Percentiles rank a stretch among this genome's conserved stretches.
Conservation (phyloP, 2,113 vertebrate species). For the Penelope pileata region DNA sequence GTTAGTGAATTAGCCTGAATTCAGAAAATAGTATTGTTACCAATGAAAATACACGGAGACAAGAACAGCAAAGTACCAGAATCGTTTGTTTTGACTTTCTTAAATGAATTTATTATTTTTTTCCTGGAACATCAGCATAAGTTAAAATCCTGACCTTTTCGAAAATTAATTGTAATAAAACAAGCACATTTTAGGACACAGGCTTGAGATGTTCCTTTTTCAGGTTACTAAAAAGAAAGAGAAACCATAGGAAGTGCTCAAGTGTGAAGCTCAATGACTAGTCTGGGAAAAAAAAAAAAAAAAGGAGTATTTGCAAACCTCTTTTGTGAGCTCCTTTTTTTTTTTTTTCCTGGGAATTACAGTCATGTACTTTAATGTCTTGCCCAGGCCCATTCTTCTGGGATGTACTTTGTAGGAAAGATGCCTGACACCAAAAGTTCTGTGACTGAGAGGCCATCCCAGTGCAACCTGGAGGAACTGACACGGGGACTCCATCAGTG, state of each 20-base stretch:
- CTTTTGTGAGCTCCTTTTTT: not conserved
- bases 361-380: not conserved
- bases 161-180: not conserved
- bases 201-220: not conserved
- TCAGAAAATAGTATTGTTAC: not conserved
- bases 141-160: not conserved
- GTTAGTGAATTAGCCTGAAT: not conserved
- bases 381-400: rapidly evolving
- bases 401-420: not conserved
- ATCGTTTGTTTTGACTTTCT: rapidly evolving
- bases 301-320: not conserved
- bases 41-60: not conserved
- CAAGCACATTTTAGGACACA: not conserved
- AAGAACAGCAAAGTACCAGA: not conserved
- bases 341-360: not conserved
- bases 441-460: rapidly evolving
- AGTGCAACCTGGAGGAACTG: not conserved
- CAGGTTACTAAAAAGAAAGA: not conserved
- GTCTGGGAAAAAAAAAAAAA: not conserved
- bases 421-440: rapidly evolving
- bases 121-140: not conserved
- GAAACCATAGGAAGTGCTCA: not conserved
- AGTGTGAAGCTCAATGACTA: not conserved
- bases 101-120: not conserved
- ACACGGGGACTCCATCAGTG: rapidly evolving